Base-by-base conservation (phyloP, 1,140 invertebrate genomes). In the Pollicipes pollicipes region DNA sequence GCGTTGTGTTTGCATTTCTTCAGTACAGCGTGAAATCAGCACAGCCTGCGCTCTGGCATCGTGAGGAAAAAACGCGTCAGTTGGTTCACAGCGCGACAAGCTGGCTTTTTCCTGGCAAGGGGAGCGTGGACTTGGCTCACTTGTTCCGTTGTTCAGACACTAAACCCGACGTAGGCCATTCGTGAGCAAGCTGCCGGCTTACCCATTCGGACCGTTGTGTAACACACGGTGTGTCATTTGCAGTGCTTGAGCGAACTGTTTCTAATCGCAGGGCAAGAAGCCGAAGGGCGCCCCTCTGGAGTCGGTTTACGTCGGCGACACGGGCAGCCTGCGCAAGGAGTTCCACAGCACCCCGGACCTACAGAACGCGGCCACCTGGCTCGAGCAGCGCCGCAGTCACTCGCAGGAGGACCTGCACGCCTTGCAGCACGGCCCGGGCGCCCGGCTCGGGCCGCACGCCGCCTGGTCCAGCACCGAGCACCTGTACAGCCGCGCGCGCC, bases 281-380 rank as follows among this genome's bases (percentile, higher is more conserved):
- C 31, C 35, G 31, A n/a, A 71, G 75, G 74, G 76, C 76, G 68
- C 72, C 17, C 58, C 45, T 10, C 45, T 58, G 13, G 45, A 58
- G 6, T 58, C 45, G 21, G 45, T 58, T 10, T 58, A 58, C 21
- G 45, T 58, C 13, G 45, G 45, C 24, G 71, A 75, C 37, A 70
- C 74, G 24, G 73, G 71, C 66, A 75, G 72, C 75, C 83, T 93
- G 26, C 88, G 91, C 74, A 85, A 91, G 70, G 88, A 89, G 73
- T 95, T 93, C 81, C 90, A 93, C 78, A 91, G 89, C 69, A 93
- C 91, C 30, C 91, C 92, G 0, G 91, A 95, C 80, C 78, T 93
- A 31, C 77, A 79, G 68, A 70, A 32, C 24, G 67, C 16, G n/a
- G 70, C 68, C 27, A 69, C 69, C 68, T 72, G 67, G 72, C 64